Evolutionary conservation across 2,113 vertebrate genomes (phyloP).

Genomic region (Phrynocephalus versicolor): DNA sequence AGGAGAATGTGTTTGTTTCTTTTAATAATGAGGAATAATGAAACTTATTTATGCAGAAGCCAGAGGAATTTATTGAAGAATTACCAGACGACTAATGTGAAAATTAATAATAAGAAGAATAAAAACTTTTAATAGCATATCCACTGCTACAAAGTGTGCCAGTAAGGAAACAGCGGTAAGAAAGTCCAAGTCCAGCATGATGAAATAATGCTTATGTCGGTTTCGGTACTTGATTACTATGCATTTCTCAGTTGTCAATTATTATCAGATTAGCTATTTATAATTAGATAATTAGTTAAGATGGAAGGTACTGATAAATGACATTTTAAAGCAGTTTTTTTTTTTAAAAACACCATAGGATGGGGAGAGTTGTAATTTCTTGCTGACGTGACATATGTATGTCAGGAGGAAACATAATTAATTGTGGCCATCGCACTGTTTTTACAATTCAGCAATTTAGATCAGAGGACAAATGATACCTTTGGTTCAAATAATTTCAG

Average conservation of each 20-base stretch:
- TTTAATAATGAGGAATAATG: slow-evolving; percentile 75
- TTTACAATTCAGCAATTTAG: slow-evolving; percentile 20
- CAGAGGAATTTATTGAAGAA: slow-evolving; percentile 74
- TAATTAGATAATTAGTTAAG: slow-evolving; percentile 60
- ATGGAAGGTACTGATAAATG: slow-evolving; percentile 42
- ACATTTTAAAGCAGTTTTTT: slow-evolving; percentile 42
- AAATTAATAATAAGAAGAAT: slow-evolving; percentile 69
- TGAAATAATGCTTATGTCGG: slow-evolving; percentile 44
- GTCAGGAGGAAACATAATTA: neutral
- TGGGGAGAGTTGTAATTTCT: slow-evolving; percentile 3
- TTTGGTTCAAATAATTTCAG: neutral
- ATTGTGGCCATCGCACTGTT: neutral
- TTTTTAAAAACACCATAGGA: slow-evolving; percentile 17
- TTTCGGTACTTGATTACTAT: slow-evolving; percentile 33
- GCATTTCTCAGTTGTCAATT: slow-evolving; percentile 64
- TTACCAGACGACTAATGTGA: slow-evolving; percentile 66
- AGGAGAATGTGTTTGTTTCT: slow-evolving; percentile 70
- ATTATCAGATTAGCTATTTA: slow-evolving; percentile 56
- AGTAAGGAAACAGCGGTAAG: slow-evolving; percentile 58
- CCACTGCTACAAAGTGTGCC: slow-evolving; percentile 66
- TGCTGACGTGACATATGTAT: slow-evolving; percentile 21
- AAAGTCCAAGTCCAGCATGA: slow-evolving; percentile 51
- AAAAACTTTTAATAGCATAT: slow-evolving; percentile 66
- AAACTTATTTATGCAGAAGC: slow-evolving; percentile 77
- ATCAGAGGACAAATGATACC: neutral